Base-by-base conservation (phyloP, 2,113 vertebrate species). In the Bettongia penicillata region DNA sequence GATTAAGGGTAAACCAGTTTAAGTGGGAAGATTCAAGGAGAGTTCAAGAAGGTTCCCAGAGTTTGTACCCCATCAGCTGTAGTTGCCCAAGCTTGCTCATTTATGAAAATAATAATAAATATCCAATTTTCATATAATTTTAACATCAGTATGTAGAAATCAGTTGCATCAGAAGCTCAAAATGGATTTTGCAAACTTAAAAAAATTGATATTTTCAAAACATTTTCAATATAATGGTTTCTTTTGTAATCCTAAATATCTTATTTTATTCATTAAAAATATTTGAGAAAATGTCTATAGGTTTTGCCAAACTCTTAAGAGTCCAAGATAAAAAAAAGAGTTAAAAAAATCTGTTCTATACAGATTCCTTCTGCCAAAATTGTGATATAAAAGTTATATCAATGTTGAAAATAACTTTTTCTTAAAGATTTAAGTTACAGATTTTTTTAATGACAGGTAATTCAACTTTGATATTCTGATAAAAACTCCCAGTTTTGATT, bases 131-230 rank as follows among this genome's bases (percentile, higher is more conserved):
- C 96, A 51, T 96, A 51, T 89, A 57, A 51, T 97, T 96, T 96
- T 91, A 96, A 93, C 0, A 0, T 96, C 94, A 95, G 93, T 97
- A 96, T 98, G 97, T 97, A 98, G 97, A 97, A 95, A 90, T 97
- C 19, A 95, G 53, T 31, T 96, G 37, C 8, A 84, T 84, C 37
- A 43, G n/a, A 1, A 84, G 16, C 68, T 84, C n/a, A 77, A 77
- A 14, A n/a, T n/a, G 68, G n/a, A 52, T 93, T 97, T 47, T 95
- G 92, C 24, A 95, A 31, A 97, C 96, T 97, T 97, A 96, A 95
- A 91, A 51, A 96, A 97, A 97, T 2, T 48, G 48, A 48, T n/a
- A 11, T 97, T 97, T 94, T 93, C 51, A 96, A 93, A 90, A n/a
- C 0, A 43, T 77, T 84, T 84, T 68, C 57, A 23, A 84, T 84